Conservation (phyloP, 1,140 invertebrate genomes). For the Psilanteris sp. region DNA sequence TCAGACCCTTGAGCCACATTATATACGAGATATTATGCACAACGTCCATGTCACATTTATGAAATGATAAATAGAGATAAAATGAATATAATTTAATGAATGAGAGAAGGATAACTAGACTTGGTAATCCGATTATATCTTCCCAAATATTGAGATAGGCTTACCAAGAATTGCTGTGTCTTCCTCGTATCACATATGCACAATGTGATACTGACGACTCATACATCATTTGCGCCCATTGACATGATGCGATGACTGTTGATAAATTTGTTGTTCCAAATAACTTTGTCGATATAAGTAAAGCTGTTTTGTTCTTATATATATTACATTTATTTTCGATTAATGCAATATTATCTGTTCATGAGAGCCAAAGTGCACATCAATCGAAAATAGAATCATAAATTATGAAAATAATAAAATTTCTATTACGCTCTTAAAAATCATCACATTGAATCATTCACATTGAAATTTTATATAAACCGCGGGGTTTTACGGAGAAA, state of each 20-base stretch:
- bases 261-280: conserved; percentile 17
- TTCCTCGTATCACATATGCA: conserved; percentile 10
- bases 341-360: no score
- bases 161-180: conserved; percentile 33
- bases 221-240: conserved; percentile 51
- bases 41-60: conserved; percentile 70
- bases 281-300: conserved; percentile 26
- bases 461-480: no score
- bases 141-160: conserved; percentile 76
- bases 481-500: no score
- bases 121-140: conserved; percentile 77
- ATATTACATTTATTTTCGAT: no score
- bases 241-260: conserved; percentile 23
- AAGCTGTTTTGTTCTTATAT: no score
- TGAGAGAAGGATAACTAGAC: conserved; percentile 28
- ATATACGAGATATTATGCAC: conserved; percentile 66
- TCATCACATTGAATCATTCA: no score
- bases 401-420: no score
- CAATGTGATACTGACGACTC: conserved; percentile 28
- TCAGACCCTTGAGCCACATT: conserved; percentile 50
- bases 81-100: conserved; percentile 63
- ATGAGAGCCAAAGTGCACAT: no score
- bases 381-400: no score
- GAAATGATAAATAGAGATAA: conserved; percentile 67
- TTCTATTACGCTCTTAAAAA: no score